These are phyloP conservation scores for Neodiprion lecontei DNA, from an alignment of 1,140 invertebrate species.

Conservation along the genomic window DNA sequence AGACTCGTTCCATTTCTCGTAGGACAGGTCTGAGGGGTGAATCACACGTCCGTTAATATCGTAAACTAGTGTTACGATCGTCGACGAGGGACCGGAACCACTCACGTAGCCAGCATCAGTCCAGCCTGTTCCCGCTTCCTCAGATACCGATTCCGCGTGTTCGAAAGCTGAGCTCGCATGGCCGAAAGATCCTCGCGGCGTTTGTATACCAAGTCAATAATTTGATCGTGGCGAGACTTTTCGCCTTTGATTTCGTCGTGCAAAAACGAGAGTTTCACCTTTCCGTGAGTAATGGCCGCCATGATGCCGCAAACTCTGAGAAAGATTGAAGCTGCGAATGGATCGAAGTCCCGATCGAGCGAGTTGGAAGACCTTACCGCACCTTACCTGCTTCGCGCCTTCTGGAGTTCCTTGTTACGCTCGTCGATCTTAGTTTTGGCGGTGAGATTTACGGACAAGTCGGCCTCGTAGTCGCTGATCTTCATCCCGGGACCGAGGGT, in stretches of 20 bases:
- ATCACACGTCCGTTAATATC: no score
- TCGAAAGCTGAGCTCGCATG: conserved; percentile 17
- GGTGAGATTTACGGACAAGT: conserved; percentile 20
- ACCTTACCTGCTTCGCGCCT: conserved; percentile 33
- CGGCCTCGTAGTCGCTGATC: conserved; percentile 37
- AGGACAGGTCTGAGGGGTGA: conserved; percentile 31
- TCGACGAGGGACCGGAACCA: neutral
- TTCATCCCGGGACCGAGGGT: conserved; percentile 39
- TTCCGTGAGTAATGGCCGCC: conserved; percentile 17
- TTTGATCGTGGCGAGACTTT: neutral
- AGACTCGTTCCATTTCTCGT: conserved; percentile 33
- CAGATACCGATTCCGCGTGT: conserved; percentile 20
- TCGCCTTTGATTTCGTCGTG: conserved; percentile 25
- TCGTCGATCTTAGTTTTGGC: conserved; percentile 38
- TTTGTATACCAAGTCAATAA: conserved; percentile 20
- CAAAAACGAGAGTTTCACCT: conserved; percentile 15
- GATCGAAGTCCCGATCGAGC: neutral
- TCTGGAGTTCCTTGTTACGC: conserved; percentile 37
- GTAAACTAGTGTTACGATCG: neutral
- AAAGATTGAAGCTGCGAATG: conserved; percentile 32
- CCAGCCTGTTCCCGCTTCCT: conserved; percentile 33
- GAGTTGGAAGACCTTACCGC: conserved; percentile 23
- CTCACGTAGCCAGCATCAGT: conserved; percentile 31
- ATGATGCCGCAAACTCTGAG: conserved; percentile 34
- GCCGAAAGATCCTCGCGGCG: conserved; percentile 24